Percentiles rank a stretch among this genome's conserved stretches.
Conservation (phyloP, 1,140 invertebrate species). For the Pseudoatta argentina region DNA sequence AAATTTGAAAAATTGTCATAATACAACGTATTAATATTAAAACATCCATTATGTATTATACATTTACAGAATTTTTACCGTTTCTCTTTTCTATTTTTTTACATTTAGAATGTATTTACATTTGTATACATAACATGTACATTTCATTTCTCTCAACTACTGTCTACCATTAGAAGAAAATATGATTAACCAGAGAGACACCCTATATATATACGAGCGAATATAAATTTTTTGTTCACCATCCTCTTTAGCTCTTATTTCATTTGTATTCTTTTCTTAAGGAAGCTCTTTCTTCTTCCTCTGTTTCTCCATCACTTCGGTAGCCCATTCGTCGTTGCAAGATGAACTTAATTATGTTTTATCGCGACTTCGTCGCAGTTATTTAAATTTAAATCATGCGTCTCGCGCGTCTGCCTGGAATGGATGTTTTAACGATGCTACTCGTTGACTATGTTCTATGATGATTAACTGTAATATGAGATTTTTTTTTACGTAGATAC, state of each 20-base stretch:
- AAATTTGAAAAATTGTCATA: neutral
- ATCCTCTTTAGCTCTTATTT: slow-evolving; percentile 9
- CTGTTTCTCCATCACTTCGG: slow-evolving; percentile 60
- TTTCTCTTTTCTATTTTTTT: neutral
- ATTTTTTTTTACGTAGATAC: neutral
- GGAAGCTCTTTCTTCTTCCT: slow-evolving; percentile 39
- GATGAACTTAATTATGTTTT: slow-evolving; percentile 82
- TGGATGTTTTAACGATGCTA: slow-evolving; percentile 73
- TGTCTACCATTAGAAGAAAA: neutral
- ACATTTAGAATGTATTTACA: neutral
- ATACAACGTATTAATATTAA: neutral
- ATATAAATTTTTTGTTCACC: slow-evolving; percentile 15
- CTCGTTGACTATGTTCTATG: slow-evolving; percentile 24
- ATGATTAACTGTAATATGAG: slow-evolving; percentile 18
- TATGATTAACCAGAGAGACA: slow-evolving; percentile 1
- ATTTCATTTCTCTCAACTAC: neutral
- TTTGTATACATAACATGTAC: no score
- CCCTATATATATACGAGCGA: slow-evolving; percentile 24
- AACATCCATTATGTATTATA: neutral
- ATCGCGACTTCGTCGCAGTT: slow-evolving; percentile 80
- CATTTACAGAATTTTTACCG: neutral
- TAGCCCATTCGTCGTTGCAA: slow-evolving; percentile 63
- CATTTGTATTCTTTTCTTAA: slow-evolving; percentile 26
- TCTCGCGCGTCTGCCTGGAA: slow-evolving; percentile 29
- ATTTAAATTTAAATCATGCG: slow-evolving; percentile 80